These are phyloP conservation scores for Dryoscopus gambensis DNA, from an alignment of 2,113 vertebrate genomes.

Conservation along the genomic window DNA sequence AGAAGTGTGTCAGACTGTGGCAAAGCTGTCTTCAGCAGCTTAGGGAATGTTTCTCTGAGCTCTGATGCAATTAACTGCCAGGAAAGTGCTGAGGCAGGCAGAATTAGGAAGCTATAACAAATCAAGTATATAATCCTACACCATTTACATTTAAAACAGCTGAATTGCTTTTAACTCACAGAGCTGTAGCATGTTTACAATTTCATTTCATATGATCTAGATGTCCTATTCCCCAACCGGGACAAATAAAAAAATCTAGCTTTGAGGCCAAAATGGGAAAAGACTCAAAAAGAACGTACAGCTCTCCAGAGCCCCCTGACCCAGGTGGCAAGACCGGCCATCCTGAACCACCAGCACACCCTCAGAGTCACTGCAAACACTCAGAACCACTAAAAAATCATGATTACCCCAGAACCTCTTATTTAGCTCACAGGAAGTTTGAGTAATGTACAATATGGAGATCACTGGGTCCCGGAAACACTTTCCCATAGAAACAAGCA, in stretches of 20 bases:
- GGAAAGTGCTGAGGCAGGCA: constrained; percentile 69
- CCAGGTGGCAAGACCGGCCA: not conserved
- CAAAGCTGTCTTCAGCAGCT: constrained; percentile 63
- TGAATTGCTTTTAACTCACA: constrained; percentile 61
- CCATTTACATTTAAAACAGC: constrained; percentile 59
- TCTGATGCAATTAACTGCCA: constrained; percentile 68
- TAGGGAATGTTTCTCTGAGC: constrained; percentile 58
- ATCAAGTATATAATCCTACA: constrained; percentile 62
- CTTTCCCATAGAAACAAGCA: not conserved
- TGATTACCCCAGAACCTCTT: not conserved
- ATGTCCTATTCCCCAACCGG: not conserved
- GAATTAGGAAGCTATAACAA: constrained; percentile 69
- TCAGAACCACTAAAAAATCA: not conserved
- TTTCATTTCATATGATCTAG: constrained; percentile 4
- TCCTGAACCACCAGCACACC: not conserved
- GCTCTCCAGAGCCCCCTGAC: not conserved
- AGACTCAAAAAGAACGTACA: not conserved
- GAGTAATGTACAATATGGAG: not conserved
- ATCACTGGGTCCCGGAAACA: not conserved
- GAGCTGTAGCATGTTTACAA: constrained; percentile 14
- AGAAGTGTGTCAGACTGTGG: constrained; percentile 45
- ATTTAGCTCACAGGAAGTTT: not conserved
- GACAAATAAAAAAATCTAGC: not conserved
- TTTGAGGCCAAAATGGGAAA: not conserved
- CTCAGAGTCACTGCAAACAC: not conserved